These are phyloP conservation scores for Echiichthys vipera DNA, from an alignment of 2,797 vertebrate genomes.

Conservation along the genomic window DNA sequence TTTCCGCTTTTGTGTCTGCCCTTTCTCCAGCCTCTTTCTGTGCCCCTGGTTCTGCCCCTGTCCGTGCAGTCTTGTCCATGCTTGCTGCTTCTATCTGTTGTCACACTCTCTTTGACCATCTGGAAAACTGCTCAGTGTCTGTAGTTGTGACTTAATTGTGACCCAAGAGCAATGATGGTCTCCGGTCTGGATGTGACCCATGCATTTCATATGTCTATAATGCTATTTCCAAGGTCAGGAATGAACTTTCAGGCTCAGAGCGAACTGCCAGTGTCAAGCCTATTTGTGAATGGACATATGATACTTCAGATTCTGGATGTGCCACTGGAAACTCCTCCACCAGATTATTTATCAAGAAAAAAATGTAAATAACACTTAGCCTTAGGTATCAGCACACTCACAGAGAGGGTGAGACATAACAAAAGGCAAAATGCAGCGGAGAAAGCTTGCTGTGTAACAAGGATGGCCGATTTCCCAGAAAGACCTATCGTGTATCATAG, in stretches of 20 bases:
- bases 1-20: background rate
- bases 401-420: background rate
- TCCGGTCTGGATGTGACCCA: background rate
- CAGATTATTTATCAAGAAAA: background rate
- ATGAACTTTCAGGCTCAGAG: conserved; percentile 8
- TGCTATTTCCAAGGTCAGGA: background rate
- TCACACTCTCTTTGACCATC: conserved; percentile 4
- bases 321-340: background rate
- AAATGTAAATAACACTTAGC: background rate
- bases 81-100: background rate
- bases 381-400: background rate
- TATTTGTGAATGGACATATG: background rate
- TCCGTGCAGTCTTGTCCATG: background rate
- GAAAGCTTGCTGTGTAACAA: background rate
- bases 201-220: background rate
- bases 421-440: background rate
- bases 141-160: background rate
- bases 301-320: background rate
- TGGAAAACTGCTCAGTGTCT: conserved; percentile 1
- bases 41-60: background rate
- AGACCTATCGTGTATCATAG: background rate
- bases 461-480: background rate
- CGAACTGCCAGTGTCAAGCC: background rate
- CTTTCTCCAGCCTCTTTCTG: background rate
- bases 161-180: background rate